These are phyloP conservation scores for Parazoanthus darwini DNA, from an alignment of 92 coral and sea anemone genomes.

Conservation along the genomic window DNA sequence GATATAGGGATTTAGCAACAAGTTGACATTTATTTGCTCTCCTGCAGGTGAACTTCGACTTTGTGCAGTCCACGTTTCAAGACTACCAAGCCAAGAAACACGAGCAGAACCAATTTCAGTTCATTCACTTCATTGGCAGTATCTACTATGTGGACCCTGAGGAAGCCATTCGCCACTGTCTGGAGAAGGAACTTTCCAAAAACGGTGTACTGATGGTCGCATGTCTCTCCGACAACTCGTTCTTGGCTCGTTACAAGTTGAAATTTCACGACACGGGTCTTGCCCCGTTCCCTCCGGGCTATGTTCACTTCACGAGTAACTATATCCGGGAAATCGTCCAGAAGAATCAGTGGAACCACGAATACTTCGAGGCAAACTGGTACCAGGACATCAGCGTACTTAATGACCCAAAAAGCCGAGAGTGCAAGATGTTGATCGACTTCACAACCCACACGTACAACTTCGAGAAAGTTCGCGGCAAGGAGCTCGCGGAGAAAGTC, in stretches of 20 bases:
- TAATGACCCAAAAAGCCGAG: not conserved
- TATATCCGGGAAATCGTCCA: conserved; percentile 17
- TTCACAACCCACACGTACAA: conserved; percentile 15
- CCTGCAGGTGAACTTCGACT: conserved; percentile 34
- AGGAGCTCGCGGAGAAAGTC: conserved; percentile 23
- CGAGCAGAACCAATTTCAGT: conserved; percentile 17
- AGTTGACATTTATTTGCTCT: not conserved
- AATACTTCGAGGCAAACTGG: conserved; percentile 15
- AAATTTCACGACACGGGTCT: conserved; percentile 38
- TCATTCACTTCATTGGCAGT: conserved; percentile 34
- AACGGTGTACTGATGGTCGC: conserved; percentile 26
- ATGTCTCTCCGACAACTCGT: conserved; percentile 20
- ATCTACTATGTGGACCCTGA: conserved; percentile 39
- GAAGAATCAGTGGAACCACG: conserved; percentile 32
- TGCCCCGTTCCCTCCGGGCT: conserved; percentile 38
- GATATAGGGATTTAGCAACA: not conserved
- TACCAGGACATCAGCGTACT: conserved; percentile 26
- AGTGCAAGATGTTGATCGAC: conserved; percentile 15
- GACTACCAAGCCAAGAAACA: conserved; percentile 20
- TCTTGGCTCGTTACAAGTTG: conserved; percentile 18
- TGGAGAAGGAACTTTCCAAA: conserved; percentile 26
- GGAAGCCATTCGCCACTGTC: conserved; percentile 35
- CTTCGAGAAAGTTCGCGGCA: conserved; percentile 20
- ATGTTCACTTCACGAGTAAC: conserved; percentile 26
- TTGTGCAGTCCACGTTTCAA: conserved; percentile 26